Conservation (phyloP, 2,113 vertebrate genomes). For the Phalacrocorax brasilianus region DNA sequence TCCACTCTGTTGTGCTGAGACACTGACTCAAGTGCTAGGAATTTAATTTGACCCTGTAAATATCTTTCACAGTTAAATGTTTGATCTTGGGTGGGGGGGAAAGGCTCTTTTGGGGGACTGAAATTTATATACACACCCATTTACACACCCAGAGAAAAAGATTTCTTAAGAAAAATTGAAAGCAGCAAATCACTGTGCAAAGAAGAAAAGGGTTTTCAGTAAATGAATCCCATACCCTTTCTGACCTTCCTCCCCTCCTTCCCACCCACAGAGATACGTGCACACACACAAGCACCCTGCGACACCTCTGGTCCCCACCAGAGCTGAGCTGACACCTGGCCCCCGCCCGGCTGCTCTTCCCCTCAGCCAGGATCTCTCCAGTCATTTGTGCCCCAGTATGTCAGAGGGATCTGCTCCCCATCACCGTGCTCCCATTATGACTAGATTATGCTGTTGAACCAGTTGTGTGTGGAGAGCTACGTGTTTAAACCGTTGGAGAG, state of each 20-base stretch:
- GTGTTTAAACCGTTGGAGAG: neutral
- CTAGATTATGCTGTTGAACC: neutral
- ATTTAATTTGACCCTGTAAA: neutral
- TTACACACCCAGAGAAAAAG: neutral
- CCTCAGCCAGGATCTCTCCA: neutral
- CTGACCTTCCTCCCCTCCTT: neutral
- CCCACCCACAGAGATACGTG: neutral
- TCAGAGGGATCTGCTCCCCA: neutral
- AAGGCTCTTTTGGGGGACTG: neutral
- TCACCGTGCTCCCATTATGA: neutral
- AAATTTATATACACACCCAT: neutral
- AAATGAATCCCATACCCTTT: neutral
- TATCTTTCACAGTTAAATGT: neutral
- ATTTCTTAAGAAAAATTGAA: neutral
- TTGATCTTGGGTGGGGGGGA: neutral
- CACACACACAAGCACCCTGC: neutral
- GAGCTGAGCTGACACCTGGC: fast-evolving
- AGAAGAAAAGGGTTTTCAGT: neutral
- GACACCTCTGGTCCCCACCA: neutral
- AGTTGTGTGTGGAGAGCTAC: neutral
- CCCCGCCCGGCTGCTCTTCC: neutral
- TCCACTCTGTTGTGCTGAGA: neutral
- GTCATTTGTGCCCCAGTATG: neutral
- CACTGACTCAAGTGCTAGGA: neutral
- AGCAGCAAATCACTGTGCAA: neutral